phyloP scores from a whole-genome alignment of 2,888 invertebrate species.

The Automeris io region DNA sequence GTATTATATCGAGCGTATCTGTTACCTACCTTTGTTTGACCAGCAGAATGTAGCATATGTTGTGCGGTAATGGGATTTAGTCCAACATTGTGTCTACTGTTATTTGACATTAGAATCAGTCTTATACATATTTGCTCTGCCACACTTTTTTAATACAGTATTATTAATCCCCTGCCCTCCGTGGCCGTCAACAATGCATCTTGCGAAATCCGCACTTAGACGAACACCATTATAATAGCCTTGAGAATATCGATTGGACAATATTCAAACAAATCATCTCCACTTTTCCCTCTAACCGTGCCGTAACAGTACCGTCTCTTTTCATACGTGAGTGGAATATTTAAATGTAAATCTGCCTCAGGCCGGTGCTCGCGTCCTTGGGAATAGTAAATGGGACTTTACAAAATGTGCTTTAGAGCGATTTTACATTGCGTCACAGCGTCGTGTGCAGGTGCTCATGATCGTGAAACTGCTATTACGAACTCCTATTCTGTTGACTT shows the following conservation, averaged over 20 bases:
- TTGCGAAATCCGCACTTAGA: conserved; percentile 40
- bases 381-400: conserved; percentile 45
- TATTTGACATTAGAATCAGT: no score
- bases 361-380: conserved; percentile 29
- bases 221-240: conserved; percentile 41
- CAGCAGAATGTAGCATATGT: no score
- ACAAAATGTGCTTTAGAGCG: conserved; percentile 43
- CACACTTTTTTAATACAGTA: conserved; percentile 44
- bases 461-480: conserved; percentile 39
- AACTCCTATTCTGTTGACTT: conserved; percentile 35
- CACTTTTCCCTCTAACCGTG: conserved; percentile 33
- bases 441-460: conserved; percentile 39
- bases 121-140: no score
- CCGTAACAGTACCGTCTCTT: conserved; percentile 41
- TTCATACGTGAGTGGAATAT: conserved; percentile 43
- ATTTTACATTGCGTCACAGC: conserved; percentile 38
- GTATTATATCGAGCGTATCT: no score
- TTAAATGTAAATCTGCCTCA: conserved; percentile 43
- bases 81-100: conserved; percentile 36
- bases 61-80: conserved; percentile 57
- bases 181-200: conserved; percentile 53
- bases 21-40: no score
- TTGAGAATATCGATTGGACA: conserved; percentile 41
- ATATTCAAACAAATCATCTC: conserved; percentile 42
- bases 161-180: conserved; percentile 29